phyloP scores from a whole-genome alignment of 2,888 invertebrate species.

The Polylopha cassiicola region DNA sequence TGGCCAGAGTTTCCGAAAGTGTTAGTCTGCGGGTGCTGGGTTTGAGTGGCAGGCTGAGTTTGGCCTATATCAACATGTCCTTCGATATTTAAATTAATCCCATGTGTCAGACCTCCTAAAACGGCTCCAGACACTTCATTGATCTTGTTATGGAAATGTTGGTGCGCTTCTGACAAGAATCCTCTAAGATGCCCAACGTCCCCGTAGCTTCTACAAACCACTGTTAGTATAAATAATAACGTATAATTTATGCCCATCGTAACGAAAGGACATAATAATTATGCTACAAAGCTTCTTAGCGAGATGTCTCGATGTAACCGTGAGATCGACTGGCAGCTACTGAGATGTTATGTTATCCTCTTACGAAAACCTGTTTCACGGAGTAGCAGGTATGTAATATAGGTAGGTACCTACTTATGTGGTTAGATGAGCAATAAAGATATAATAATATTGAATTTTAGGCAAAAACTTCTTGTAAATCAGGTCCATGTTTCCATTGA shows the following conservation, averaged over 20 bases:
- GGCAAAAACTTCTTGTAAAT: too few species aligned
- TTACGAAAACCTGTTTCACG: slow-evolving; percentile 25
- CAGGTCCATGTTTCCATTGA: too few species aligned
- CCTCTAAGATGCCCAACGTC: slow-evolving; percentile 30
- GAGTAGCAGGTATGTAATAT: neutral
- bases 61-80: slow-evolving; percentile 30
- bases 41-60: slow-evolving; percentile 22
- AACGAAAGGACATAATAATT: slow-evolving; percentile 22
- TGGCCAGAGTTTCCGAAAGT: too few species aligned
- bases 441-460: too few species aligned
- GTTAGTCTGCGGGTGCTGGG: slow-evolving; percentile 18
- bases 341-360: slow-evolving; percentile 20
- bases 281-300: slow-evolving; percentile 25
- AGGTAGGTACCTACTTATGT: too few species aligned
- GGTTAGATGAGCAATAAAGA: too few species aligned
- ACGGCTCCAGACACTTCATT: slow-evolving; percentile 43
- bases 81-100: slow-evolving; percentile 35
- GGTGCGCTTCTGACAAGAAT: slow-evolving; percentile 36
- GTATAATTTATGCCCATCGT: slow-evolving; percentile 26
- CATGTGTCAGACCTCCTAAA: slow-evolving; percentile 40
- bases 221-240: slow-evolving; percentile 25
- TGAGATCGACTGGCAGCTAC: slow-evolving; percentile 18
- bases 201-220: slow-evolving; percentile 29
- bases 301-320: slow-evolving; percentile 1
- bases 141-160: slow-evolving; percentile 34